These are phyloP conservation scores for Melanostoma mellinum DNA, from an alignment of 2,888 invertebrate species.

Conservation along the genomic window DNA sequence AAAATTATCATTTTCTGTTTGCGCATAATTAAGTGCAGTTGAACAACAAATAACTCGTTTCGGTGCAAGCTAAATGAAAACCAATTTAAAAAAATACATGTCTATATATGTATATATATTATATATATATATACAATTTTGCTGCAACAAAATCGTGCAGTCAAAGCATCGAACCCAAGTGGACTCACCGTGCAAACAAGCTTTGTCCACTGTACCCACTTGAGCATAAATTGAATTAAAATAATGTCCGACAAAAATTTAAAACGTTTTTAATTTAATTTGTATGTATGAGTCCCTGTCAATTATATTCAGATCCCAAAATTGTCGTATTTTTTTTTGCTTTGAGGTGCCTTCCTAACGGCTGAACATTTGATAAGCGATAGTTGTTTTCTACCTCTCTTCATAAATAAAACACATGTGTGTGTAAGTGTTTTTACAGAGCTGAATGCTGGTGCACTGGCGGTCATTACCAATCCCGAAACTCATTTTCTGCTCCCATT, in stretches of 20 bases:
- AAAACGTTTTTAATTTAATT: constrained; percentile 72
- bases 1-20: constrained; percentile 58
- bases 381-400: constrained; percentile 19
- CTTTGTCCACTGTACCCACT: constrained; percentile 49
- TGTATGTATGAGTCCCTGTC: constrained; percentile 69
- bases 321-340: constrained; percentile 3
- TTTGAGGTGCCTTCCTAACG: constrained; percentile 12
- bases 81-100: constrained; percentile 30
- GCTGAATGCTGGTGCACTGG: not conserved
- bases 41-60: constrained; percentile 54
- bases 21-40: constrained; percentile 60
- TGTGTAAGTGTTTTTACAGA: not conserved
- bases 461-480: constrained; percentile 28
- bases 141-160: constrained; percentile 40
- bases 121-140: constrained; percentile 68
- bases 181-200: constrained; percentile 23
- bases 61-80: constrained; percentile 44
- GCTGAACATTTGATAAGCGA: constrained; percentile 47
- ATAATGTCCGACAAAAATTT: constrained; percentile 69
- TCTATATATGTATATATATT: constrained; percentile 30
- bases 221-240: constrained; percentile 72
- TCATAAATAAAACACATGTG: constrained; percentile 53
- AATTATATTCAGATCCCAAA: constrained; percentile 59
- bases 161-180: constrained; percentile 18
- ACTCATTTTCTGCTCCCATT: constrained; percentile 24